Percentiles rank a stretch among this genome's conserved stretches.
Evolutionary conservation across 2,113 vertebrate genomes (phyloP).

Genomic region (Sander vitreus): DNA sequence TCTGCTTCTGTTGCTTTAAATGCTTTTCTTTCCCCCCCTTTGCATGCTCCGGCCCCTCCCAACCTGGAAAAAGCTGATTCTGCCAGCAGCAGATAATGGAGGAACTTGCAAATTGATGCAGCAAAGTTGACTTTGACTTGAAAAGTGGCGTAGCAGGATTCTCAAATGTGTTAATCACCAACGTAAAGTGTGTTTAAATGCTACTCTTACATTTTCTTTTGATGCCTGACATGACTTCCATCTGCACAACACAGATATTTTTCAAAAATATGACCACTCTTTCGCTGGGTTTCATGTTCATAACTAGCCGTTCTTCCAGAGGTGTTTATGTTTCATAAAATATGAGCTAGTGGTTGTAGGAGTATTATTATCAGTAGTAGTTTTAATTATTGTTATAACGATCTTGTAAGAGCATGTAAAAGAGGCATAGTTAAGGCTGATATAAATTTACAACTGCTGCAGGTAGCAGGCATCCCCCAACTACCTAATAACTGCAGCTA

Average conservation of each 20-base stretch:
- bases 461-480: conserved; percentile 32
- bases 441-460: conserved; percentile 35
- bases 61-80: conserved; percentile 56
- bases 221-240: conserved; percentile 17
- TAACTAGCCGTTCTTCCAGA: not conserved
- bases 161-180: conserved; percentile 1
- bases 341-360: not conserved
- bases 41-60: not conserved
- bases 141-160: conserved; percentile 40
- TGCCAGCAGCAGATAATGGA: conserved; percentile 49
- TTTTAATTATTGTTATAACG: conserved; percentile 11
- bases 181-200: conserved; percentile 31
- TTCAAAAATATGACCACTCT: not conserved
- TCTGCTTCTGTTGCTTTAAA: conserved; percentile 54
- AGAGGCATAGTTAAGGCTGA: conserved; percentile 22
- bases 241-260: conserved; percentile 4
- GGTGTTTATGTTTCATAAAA: not conserved
- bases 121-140: conserved; percentile 49
- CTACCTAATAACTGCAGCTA: conserved; percentile 59
- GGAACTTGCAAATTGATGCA: conserved; percentile 51
- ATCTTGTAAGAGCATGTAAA: conserved; percentile 32
- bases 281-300: not conserved
- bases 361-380: not conserved
- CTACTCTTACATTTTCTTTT: conserved; percentile 11
- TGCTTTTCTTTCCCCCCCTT: conserved; percentile 27